Evolutionary conservation across 2,888 invertebrate genomes (phyloP).

Genomic region (Diachrysia chrysitis): DNA sequence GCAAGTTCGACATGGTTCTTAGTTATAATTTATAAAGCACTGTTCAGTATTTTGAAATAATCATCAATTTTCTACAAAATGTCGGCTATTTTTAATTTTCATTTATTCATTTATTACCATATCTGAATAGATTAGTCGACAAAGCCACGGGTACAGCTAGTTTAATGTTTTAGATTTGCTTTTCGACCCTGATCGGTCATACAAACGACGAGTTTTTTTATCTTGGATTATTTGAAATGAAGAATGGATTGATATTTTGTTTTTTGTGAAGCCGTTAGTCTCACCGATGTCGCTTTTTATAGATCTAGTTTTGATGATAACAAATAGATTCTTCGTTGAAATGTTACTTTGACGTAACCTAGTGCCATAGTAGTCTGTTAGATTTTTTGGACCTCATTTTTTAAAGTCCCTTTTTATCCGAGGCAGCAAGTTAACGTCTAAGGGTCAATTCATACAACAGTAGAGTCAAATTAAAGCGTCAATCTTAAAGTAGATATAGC

Average conservation of each 20-base stretch:
- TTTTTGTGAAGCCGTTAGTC: constrained; percentile 2
- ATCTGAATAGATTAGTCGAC: background rate
- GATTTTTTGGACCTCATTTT: background rate
- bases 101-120: background rate
- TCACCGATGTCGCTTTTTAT: background rate
- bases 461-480: too few relatives aligned
- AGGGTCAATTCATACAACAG: too few relatives aligned
- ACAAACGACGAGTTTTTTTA: background rate
- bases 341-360: constrained; percentile 3
- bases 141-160: constrained; percentile 1
- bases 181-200: background rate
- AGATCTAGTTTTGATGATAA: background rate
- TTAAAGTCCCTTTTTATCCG: background rate
- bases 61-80: too few relatives aligned
- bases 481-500: too few relatives aligned
- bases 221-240: constrained; percentile 4
- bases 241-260: background rate
- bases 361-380: background rate
- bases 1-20: too few relatives aligned
- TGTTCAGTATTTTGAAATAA: too few relatives aligned
- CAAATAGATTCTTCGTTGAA: background rate
- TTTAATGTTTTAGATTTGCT: background rate
- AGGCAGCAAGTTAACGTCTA: background rate
- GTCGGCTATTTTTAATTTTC: too few relatives aligned
- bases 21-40: too few relatives aligned